Percentiles rank a stretch among this genome's conserved stretches.
Conservation (phyloP, 2,113 vertebrate species). For the Lepus timidus region DNA sequence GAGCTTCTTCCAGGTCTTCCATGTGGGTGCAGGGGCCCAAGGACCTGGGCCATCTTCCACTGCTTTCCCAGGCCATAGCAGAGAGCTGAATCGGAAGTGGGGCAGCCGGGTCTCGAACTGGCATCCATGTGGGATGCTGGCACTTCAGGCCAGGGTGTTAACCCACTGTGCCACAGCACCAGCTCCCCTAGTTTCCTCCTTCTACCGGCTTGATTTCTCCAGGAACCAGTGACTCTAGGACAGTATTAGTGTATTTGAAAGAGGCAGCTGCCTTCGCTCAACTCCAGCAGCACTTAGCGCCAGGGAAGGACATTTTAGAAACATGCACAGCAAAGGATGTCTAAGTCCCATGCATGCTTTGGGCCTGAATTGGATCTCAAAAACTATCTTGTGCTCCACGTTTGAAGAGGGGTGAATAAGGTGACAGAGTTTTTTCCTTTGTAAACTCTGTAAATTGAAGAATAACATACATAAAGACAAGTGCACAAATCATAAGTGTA, state of each 20-base stretch:
- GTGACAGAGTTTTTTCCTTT: conserved; percentile 2
- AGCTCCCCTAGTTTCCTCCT: neutral
- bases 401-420: neutral
- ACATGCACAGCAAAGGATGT: neutral
- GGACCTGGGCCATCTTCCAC: too few relatives aligned
- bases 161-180: too few relatives aligned
- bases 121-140: too few relatives aligned
- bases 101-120: too few relatives aligned
- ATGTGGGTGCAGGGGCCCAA: too few relatives aligned
- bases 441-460: conserved; percentile 35
- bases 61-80: too few relatives aligned
- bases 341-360: neutral
- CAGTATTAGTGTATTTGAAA: conserved; percentile 1
- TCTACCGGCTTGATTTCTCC: neutral
- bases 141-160: too few relatives aligned
- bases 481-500: conserved; percentile 11
- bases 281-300: neutral
- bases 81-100: too few relatives aligned
- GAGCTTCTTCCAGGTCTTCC: too few relatives aligned
- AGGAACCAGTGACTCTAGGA: conserved; percentile 8
- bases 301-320: neutral
- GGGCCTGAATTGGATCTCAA: conserved; percentile 22
- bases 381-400: conserved; percentile 11
- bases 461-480: conserved; percentile 54
- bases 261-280: neutral